A percentile compares a stretch with the other conserved stretches of the same genome.
phyloP scores from a whole-genome alignment of 2,888 invertebrate species.

The Baronia brevicornis region DNA sequence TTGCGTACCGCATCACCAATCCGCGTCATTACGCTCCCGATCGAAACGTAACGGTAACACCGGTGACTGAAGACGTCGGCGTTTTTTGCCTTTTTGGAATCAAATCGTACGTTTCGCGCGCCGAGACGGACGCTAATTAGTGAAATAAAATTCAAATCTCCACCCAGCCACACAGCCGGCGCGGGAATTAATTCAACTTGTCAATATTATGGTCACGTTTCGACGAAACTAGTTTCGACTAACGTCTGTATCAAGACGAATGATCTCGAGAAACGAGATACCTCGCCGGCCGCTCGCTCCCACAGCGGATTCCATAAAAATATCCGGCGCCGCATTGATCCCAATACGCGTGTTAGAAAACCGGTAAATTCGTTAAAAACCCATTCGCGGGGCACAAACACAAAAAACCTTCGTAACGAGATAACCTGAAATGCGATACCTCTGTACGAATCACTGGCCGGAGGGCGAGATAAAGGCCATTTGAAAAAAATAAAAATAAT shows the following conservation, averaged over 20 bases:
- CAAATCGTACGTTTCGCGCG: slow-evolving; percentile 54
- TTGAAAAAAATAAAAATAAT: slow-evolving; percentile 49
- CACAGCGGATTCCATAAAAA: slow-evolving; percentile 58
- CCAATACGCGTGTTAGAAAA: slow-evolving; percentile 31
- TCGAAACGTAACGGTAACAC: slow-evolving; percentile 50
- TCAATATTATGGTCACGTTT: slow-evolving; percentile 64
- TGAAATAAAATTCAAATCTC: slow-evolving; percentile 52
- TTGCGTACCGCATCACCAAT: slow-evolving; percentile 56
- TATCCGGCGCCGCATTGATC: slow-evolving; percentile 44
- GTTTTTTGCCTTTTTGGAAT: slow-evolving; percentile 54
- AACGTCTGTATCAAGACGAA: slow-evolving; percentile 59
- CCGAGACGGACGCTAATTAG: slow-evolving; percentile 58
- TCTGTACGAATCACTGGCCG: slow-evolving; percentile 60
- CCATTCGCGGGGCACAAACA: slow-evolving; percentile 33
- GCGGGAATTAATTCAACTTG: slow-evolving; percentile 56
- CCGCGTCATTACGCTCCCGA: slow-evolving; percentile 47
- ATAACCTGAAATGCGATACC: slow-evolving; percentile 68
- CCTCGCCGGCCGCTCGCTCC: slow-evolving; percentile 44
- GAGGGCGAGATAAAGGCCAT: slow-evolving; percentile 61
- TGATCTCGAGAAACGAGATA: slow-evolving; percentile 64
- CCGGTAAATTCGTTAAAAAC: slow-evolving; percentile 48
- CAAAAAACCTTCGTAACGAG: slow-evolving; percentile 56
- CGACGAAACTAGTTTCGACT: slow-evolving; percentile 57
- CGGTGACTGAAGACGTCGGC: slow-evolving; percentile 39
- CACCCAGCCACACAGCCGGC: slow-evolving; percentile 35